phyloP scores from a whole-genome alignment of 2,113 vertebrate genomes.

The Rostratula benghalensis region DNA sequence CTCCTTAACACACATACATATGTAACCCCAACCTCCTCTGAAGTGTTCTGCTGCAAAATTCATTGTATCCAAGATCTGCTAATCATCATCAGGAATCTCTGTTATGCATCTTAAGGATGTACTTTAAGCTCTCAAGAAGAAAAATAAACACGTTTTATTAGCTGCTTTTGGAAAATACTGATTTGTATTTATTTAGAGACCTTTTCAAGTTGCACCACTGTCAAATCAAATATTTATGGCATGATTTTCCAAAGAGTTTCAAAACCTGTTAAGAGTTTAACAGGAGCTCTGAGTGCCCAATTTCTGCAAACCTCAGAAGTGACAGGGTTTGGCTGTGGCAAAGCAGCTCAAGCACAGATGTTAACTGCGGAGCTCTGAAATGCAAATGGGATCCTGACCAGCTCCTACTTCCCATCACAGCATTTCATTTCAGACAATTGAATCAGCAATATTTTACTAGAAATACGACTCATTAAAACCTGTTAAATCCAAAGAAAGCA shows the following conservation, averaged over 20 bases:
- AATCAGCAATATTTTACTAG: neutral
- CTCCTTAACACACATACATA: slow-evolving; percentile 1
- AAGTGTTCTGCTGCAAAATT: slow-evolving; percentile 50
- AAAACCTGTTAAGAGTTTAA: slow-evolving; percentile 39
- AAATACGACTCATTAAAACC: neutral
- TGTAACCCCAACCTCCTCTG: neutral
- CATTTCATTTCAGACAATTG: neutral
- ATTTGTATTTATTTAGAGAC: slow-evolving; percentile 65
- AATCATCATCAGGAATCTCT: slow-evolving; percentile 61
- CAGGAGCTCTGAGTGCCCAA: neutral
- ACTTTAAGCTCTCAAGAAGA: slow-evolving; percentile 60
- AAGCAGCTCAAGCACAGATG: neutral
- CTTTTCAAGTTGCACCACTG: slow-evolving; percentile 61
- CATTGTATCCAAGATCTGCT: slow-evolving; percentile 32
- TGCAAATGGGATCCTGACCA: neutral
- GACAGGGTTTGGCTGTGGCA: rapidly evolving
- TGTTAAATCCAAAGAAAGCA: neutral
- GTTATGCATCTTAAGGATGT: slow-evolving; percentile 51
- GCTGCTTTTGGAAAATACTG: slow-evolving; percentile 68
- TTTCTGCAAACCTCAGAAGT: neutral
- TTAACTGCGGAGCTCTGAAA: neutral
- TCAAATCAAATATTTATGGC: slow-evolving; percentile 68
- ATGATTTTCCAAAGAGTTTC: slow-evolving; percentile 44
- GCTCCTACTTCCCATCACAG: neutral
- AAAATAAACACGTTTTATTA: slow-evolving; percentile 69